Evolutionary conservation across 2,888 invertebrate genomes (phyloP).

Genomic region (Cistogaster globosa): DNA sequence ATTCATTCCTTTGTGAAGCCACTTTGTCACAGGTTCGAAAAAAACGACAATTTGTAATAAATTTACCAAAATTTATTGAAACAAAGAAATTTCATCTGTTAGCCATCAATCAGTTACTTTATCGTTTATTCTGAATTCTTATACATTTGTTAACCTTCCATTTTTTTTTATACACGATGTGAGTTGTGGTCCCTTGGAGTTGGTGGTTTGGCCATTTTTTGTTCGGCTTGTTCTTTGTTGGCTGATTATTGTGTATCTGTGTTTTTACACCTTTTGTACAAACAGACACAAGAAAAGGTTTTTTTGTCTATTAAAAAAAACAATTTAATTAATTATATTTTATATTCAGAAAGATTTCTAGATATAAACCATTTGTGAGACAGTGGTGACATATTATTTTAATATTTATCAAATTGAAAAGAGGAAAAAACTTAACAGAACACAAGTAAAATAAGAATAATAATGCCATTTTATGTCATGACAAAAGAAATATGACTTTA

Average conservation of each 20-base stretch:
- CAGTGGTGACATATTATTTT: constrained; percentile 66
- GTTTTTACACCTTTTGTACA: constrained; percentile 67
- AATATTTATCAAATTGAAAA: constrained; percentile 50
- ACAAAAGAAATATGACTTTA: neutral
- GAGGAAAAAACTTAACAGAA: neutral
- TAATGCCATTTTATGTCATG: constrained; percentile 36
- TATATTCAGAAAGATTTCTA: constrained; percentile 52
- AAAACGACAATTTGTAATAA: constrained; percentile 78
- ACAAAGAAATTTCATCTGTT: constrained; percentile 78
- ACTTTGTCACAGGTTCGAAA: constrained; percentile 56
- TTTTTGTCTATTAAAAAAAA: constrained; percentile 3
- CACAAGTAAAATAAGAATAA: constrained; percentile 11
- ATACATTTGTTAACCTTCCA: constrained; percentile 30
- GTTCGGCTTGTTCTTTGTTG: constrained; percentile 53
- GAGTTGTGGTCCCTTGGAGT: neutral
- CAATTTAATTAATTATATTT: constrained; percentile 70
- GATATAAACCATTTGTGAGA: constrained; percentile 65
- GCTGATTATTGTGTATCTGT: constrained; percentile 49
- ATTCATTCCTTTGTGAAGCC: constrained; percentile 22
- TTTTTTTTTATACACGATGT: neutral
- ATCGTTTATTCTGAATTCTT: constrained; percentile 56
- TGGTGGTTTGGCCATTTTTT: neutral
- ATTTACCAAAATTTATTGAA: constrained; percentile 81
- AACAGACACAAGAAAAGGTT: constrained; percentile 21
- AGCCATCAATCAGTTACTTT: constrained; percentile 78